Conservation (phyloP, 2,113 vertebrate genomes). For the Eurystomus gularis region DNA sequence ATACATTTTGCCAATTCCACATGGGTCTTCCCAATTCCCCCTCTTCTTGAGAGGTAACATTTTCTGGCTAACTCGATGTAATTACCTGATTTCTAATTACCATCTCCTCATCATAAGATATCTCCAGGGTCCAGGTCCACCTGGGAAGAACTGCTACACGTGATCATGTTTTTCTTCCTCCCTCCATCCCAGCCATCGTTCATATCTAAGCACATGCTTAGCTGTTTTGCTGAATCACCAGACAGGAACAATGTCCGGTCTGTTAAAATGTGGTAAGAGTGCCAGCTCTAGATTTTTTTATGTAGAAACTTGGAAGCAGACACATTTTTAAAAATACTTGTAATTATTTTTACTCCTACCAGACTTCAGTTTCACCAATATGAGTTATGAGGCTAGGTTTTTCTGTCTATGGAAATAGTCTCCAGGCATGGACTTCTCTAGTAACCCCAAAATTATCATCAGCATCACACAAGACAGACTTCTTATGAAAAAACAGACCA, state of each 20-base stretch:
- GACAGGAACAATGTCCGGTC: background rate
- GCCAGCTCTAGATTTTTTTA: background rate
- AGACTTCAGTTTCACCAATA: background rate
- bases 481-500: background rate
- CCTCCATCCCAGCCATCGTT: rapidly evolving
- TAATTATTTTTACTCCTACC: background rate
- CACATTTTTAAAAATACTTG: background rate
- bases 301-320: background rate
- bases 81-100: background rate
- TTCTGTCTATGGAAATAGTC: background rate
- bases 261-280: background rate
- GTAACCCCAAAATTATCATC: background rate
- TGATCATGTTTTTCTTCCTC: background rate
- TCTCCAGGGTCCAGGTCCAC: background rate
- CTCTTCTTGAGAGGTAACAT: background rate
- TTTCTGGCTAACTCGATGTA: background rate
- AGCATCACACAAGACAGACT: background rate
- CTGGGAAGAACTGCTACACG: background rate
- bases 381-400: background rate
- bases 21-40: background rate
- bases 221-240: background rate
- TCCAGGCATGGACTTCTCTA: background rate
- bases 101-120: background rate
- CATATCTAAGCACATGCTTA: background rate
- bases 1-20: background rate